Percentiles rank a stretch among this genome's conserved stretches.
phyloP scores from a whole-genome alignment of 2,113 vertebrate species.

The Agelaius tricolor region DNA sequence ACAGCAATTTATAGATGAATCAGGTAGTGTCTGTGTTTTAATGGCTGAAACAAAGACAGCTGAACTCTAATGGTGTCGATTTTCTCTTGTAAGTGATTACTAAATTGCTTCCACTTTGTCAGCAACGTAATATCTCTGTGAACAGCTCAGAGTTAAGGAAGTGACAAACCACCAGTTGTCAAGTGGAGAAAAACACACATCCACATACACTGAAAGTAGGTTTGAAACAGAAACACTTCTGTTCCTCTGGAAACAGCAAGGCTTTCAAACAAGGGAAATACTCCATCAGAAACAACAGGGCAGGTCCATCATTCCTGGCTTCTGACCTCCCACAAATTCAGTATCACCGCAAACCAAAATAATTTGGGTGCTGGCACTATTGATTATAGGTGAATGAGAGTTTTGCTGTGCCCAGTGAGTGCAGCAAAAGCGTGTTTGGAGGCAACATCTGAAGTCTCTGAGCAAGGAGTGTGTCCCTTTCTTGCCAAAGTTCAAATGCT shows the following conservation, averaged over 20 bases:
- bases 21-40: neutral
- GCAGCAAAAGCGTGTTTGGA: neutral
- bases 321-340: neutral
- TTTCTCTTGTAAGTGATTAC: neutral
- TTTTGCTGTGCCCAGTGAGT: neutral
- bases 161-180: neutral
- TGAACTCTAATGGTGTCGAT: neutral
- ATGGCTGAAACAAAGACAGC: neutral
- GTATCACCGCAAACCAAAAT: neutral
- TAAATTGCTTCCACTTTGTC: conserved; percentile 38
- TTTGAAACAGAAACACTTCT: neutral
- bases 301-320: neutral
- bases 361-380: neutral
- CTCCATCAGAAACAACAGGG: neutral
- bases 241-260: neutral
- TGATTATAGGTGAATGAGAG: neutral
- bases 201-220: neutral
- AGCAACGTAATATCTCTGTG: neutral
- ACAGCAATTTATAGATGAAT: neutral
- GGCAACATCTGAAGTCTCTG: neutral
- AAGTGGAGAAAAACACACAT: neutral
- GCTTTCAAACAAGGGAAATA: neutral
- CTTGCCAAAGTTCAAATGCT: neutral
- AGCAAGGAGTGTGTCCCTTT: neutral
- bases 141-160: conserved; percentile 15